These are phyloP conservation scores for Phenacoccus solenopsis DNA, from an alignment of 1,140 invertebrate genomes.

Conservation along the genomic window DNA sequence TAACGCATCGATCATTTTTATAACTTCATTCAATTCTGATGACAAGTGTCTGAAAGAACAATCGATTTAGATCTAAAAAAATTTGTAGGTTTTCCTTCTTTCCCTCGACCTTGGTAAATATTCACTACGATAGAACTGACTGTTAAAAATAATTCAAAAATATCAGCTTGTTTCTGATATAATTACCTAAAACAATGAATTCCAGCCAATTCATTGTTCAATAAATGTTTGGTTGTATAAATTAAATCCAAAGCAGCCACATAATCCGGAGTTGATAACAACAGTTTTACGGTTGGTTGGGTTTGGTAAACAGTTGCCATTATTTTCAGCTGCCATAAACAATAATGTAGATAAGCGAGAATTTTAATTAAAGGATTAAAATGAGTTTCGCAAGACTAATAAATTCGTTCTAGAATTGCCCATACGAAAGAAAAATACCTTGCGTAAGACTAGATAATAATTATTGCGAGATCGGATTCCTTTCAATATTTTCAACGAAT, in stretches of 20 bases:
- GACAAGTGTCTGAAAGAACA: slow-evolving; percentile 83
- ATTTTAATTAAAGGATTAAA: background rate
- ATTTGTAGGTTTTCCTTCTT: slow-evolving; percentile 39
- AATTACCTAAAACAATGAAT: slow-evolving; percentile 73
- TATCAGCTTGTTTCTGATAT: background rate
- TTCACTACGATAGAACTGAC: background rate
- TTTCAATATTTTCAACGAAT: slow-evolving; percentile 61
- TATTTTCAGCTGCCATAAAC: slow-evolving; percentile 54
- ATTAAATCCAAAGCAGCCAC: slow-evolving; percentile 95
- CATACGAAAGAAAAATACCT: slow-evolving; percentile 33
- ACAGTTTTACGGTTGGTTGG: slow-evolving; percentile 88
- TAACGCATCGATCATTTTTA: slow-evolving; percentile 93
- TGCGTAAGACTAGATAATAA: slow-evolving; percentile 38
- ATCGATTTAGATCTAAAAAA: slow-evolving; percentile 86
- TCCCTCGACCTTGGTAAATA: background rate
- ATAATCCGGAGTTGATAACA: slow-evolving; percentile 92
- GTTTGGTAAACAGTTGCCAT: slow-evolving; percentile 95
- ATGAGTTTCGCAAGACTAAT: background rate
- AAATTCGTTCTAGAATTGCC: background rate
- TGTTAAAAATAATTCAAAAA: background rate
- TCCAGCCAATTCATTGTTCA: slow-evolving; percentile 75
- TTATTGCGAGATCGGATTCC: slow-evolving; percentile 38
- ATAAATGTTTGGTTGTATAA: slow-evolving; percentile 87
- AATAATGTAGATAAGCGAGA: slow-evolving; percentile 14
- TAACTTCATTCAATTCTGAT: slow-evolving; percentile 92